These are phyloP conservation scores for Aegithalos caudatus DNA, from an alignment of 2,113 vertebrate species.

Conservation along the genomic window DNA sequence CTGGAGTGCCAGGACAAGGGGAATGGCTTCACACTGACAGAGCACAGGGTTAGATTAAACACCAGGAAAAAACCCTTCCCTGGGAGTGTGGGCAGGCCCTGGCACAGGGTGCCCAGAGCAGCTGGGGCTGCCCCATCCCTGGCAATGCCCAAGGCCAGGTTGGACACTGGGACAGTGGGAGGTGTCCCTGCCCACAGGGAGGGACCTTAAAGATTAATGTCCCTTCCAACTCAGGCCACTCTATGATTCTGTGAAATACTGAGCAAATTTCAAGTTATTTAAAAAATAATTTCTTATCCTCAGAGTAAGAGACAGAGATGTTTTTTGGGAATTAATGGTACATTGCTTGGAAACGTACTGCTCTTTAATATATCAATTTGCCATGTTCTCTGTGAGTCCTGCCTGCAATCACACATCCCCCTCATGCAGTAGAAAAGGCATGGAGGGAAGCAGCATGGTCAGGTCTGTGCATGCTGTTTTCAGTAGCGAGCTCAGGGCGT, in stretches of 20 bases:
- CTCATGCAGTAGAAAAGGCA: background rate
- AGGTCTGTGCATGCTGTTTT: background rate
- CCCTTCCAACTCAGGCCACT: background rate
- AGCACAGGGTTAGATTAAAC: no score
- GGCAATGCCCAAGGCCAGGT: background rate
- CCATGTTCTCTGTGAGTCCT: background rate
- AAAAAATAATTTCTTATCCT: background rate
- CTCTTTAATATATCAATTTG: background rate
- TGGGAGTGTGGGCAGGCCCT: rapidly evolving
- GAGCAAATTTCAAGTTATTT: background rate
- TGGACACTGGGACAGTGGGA: background rate
- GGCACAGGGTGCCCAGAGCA: background rate
- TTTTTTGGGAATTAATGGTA: background rate
- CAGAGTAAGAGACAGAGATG: background rate
- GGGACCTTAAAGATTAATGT: background rate
- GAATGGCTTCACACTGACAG: background rate
- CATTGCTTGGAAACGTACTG: background rate
- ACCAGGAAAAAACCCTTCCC: background rate
- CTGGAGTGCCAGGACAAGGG: background rate
- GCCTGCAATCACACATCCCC: background rate
- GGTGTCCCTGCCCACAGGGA: background rate
- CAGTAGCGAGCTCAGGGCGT: background rate
- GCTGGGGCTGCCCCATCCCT: background rate
- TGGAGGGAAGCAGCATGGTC: background rate
- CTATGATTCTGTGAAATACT: background rate